These are phyloP conservation scores for Chloroceryle amazona DNA, from an alignment of 2,797 vertebrate genomes.

Conservation along the genomic window DNA sequence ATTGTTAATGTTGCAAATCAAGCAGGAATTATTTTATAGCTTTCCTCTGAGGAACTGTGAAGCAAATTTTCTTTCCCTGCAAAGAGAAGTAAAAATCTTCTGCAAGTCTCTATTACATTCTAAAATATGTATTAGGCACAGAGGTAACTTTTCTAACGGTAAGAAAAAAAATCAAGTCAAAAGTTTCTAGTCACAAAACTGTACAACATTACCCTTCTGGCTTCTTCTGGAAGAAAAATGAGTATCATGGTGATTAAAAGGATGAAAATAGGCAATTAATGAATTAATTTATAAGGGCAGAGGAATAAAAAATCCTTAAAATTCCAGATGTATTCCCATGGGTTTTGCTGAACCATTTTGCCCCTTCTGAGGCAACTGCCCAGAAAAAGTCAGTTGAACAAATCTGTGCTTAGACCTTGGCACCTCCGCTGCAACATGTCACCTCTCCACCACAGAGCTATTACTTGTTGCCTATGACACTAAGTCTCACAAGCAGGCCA, in stretches of 20 bases:
- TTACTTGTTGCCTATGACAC: conserved; percentile 49
- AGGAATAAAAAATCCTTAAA: conserved; percentile 1
- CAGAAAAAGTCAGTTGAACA: conserved; percentile 36
- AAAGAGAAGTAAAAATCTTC: neutral
- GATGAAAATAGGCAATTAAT: neutral
- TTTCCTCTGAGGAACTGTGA: conserved; percentile 4
- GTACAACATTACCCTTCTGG: neutral
- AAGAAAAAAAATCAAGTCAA: neutral
- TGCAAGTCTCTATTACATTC: neutral
- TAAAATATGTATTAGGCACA: neutral
- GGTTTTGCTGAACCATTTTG: neutral
- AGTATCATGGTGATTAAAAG: neutral
- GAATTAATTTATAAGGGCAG: neutral
- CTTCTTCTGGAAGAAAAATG: conserved; percentile 1
- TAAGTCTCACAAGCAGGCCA: conserved; percentile 37
- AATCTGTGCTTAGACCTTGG: neutral
- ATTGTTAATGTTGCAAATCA: neutral
- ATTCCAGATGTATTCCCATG: neutral
- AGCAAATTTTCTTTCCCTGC: neutral
- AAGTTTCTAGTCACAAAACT: neutral
- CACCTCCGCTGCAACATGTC: conserved; percentile 27
- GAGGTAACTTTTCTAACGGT: neutral
- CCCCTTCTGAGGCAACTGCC: neutral
- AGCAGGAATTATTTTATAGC: neutral
- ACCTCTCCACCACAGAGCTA: conserved; percentile 18